Conservation (phyloP, 2,888 invertebrate genomes). For the Sinhomidia bicolor region DNA sequence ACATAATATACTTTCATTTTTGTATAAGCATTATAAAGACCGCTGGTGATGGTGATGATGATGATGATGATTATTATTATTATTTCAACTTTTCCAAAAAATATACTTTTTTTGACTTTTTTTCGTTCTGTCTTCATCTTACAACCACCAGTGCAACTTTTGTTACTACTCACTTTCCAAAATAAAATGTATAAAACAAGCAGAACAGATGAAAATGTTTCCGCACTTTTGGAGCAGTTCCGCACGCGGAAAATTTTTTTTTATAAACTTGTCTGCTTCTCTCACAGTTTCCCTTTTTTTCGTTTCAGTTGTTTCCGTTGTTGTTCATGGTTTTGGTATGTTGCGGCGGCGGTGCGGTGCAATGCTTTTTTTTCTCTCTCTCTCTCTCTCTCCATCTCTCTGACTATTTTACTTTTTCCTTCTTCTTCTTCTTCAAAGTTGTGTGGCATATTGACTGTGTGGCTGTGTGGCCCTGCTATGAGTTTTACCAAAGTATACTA, state of each 20-base stretch:
- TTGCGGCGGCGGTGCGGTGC: neutral
- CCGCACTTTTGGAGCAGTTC: conserved; percentile 50
- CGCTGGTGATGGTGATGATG: neutral
- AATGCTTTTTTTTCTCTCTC: neutral
- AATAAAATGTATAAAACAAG: neutral
- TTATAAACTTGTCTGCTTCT: conserved; percentile 10
- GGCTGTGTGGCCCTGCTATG: neutral
- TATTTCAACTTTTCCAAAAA: neutral
- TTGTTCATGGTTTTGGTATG: conserved; percentile 16
- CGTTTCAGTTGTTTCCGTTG: conserved; percentile 33
- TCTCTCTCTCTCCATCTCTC: neutral
- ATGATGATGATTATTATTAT: neutral
- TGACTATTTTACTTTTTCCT: neutral
- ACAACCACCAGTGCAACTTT: neutral
- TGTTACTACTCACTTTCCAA: neutral
- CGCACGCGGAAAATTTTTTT: conserved; percentile 26
- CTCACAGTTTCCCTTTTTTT: neutral
- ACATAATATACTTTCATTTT: neutral
- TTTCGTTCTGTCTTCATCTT: neutral
- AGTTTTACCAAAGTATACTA: too few relatives aligned
- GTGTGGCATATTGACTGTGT: conserved; percentile 7
- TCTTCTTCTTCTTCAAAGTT: neutral
- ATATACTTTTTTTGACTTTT: neutral
- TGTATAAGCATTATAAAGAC: neutral
- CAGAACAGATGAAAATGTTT: conserved; percentile 53